phyloP scores from a whole-genome alignment of 92 coral and sea anemone genomes.

The Ricordea florida region DNA sequence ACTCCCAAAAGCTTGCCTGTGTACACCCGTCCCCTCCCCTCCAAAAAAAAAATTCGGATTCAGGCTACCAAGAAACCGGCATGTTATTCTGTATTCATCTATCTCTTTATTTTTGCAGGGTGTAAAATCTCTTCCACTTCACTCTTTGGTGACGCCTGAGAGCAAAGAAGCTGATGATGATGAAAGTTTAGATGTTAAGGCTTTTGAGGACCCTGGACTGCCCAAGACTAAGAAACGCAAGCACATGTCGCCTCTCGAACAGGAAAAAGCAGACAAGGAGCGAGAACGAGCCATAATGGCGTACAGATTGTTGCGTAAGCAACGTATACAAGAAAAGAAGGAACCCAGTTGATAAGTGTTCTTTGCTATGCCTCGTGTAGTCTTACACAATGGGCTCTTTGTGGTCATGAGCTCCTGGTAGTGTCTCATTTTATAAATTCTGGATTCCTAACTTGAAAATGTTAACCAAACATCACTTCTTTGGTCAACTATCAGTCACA shows the following conservation, averaged over 20 bases:
- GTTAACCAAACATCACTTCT: no score
- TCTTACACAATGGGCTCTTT: no score
- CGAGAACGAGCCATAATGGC: conserved; percentile 73
- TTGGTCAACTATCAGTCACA: no score
- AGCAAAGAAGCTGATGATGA: not conserved
- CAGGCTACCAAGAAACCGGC: no score
- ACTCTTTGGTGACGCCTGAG: not conserved
- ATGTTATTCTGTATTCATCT: not conserved
- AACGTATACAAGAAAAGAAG: conserved; percentile 12
- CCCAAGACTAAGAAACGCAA: conserved; percentile 79
- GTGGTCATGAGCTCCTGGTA: no score
- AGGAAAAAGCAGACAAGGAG: conserved; percentile 67
- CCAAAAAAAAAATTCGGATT: no score
- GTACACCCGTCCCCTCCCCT: no score
- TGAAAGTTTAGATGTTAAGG: not conserved
- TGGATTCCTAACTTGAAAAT: no score
- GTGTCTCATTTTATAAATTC: no score
- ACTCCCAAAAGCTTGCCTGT: no score
- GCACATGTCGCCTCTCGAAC: conserved; percentile 82
- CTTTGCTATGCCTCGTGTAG: no score
- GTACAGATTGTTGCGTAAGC: conserved; percentile 66
- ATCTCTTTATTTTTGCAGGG: conserved; percentile 37
- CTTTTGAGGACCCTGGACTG: not conserved
- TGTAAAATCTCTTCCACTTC: conserved; percentile 55
- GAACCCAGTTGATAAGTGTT: not conserved